Conservation (phyloP, 1,140 invertebrate genomes). For the Drosophila sturtevanti region DNA sequence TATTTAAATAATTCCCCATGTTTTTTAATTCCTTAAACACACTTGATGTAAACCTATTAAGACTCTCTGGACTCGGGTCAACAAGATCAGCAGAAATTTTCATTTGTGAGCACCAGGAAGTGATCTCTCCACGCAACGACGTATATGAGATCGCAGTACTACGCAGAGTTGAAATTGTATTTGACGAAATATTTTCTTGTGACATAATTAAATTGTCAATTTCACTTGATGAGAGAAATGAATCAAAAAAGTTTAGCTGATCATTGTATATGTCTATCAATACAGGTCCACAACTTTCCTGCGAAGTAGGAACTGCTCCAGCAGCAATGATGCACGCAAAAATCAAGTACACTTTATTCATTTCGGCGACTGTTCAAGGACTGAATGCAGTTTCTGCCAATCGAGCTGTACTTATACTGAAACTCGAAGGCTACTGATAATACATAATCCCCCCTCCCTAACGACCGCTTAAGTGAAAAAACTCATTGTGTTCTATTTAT, state of each 20-base stretch:
- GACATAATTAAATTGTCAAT: background rate
- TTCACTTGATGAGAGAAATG: background rate
- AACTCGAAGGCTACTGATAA: no score
- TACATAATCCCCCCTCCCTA: no score
- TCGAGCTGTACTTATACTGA: no score
- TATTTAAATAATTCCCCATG: background rate
- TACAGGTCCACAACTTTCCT: background rate
- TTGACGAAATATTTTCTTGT: background rate
- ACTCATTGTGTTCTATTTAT: no score
- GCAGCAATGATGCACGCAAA: background rate
- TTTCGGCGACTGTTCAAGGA: background rate
- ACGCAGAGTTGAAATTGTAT: background rate
- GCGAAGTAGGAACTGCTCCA: background rate
- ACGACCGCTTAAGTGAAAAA: no score
- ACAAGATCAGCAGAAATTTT: background rate
- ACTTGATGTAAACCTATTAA: background rate
- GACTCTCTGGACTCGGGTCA: background rate
- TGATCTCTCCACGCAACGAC: background rate
- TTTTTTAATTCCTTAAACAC: background rate
- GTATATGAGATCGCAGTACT: background rate
- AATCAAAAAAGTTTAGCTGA: background rate
- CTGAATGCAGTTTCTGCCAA: no score
- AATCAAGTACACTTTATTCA: background rate
- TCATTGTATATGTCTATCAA: background rate
- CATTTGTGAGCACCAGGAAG: background rate